Base-by-base conservation (phyloP, 2,797 vertebrate genomes). In the Enteromius treurensis region DNA sequence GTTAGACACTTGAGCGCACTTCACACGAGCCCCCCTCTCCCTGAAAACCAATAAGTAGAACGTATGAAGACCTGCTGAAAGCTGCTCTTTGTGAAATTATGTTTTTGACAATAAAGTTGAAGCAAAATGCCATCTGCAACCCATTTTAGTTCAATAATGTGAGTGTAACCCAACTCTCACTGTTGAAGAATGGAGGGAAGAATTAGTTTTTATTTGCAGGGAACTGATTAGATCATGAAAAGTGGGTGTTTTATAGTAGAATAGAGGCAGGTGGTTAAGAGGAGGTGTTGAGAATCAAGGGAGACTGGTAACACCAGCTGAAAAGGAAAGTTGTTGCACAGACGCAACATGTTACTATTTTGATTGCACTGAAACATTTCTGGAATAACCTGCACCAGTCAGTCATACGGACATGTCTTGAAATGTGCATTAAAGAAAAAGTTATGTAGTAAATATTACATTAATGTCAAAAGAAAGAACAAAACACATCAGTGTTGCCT, bases 1-100 rank as follows among this genome's bases (percentile, higher is more conserved):
- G 84, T 89, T 86, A 90, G 76, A 78, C 88, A 89, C 84, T 89
- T 85, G 83, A 87, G 80, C 51, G 74, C 86, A 88, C 87, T 86
- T 88, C 87, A 89, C 81, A 85, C 40, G 3, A 83, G 74, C 83
- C 62, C 62, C 49, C 32, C 77, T 82, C 37, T 40, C 60, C 29
- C 70, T 42, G 47, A 58, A 82, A 87, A 89, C 81, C 62, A 84
- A 83, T 67, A 84, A 64, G 68, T 69, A 79, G 64, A 70, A 60
- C 40, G 5, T 87, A 84, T 70, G 83, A 84, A 82, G 64, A 65
- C 37, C 21, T 40, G 71, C 71, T 78, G 83, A 62, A 67, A 49
- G 23, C n/a, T 29, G 37, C 26, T 69, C 23, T 77, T 60, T 62
- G 21, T 45, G 58, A 47, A 62, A 62, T 78, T 9, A 49, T 47